Evolutionary conservation across 2,888 invertebrate genomes (phyloP).

Genomic region (Lycaena phlaeas): DNA sequence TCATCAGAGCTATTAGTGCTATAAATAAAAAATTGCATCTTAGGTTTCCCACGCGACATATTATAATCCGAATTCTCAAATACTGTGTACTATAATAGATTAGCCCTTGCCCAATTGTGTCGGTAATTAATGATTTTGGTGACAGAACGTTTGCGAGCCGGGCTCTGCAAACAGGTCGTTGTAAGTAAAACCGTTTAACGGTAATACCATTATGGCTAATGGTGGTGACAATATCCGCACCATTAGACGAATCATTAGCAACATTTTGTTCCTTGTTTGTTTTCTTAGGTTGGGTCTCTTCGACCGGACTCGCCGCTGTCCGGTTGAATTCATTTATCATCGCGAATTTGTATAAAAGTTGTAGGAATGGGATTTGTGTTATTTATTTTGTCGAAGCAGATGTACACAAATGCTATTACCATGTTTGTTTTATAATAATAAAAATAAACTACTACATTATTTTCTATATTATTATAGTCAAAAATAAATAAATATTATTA

Average conservation of each 20-base stretch:
- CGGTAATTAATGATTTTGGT: conserved; percentile 56
- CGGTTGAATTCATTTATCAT: conserved; percentile 61
- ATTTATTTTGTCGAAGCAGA: no score
- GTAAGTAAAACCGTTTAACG: conserved; percentile 37
- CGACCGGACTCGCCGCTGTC: conserved; percentile 35
- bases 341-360: conserved; percentile 38
- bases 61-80: not conserved
- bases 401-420: no score
- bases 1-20: not conserved
- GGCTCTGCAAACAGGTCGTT: conserved; percentile 53
- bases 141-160: conserved; percentile 51
- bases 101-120: conserved; percentile 15
- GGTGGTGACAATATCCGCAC: conserved; percentile 53
- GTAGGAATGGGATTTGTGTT: no score
- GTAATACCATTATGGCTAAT: conserved; percentile 35
- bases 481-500: no score
- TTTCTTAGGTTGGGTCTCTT: conserved; percentile 43
- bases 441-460: no score
- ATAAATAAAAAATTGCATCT: not conserved
- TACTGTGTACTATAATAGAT: conserved; percentile 1
- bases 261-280: conserved; percentile 48
- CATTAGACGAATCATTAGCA: conserved; percentile 61
- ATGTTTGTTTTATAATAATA: no score
- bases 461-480: no score
- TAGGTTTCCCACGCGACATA: not conserved